These are phyloP conservation scores for Lasioglossum malachurum DNA, from an alignment of 2,888 invertebrate genomes.

Conservation along the genomic window DNA sequence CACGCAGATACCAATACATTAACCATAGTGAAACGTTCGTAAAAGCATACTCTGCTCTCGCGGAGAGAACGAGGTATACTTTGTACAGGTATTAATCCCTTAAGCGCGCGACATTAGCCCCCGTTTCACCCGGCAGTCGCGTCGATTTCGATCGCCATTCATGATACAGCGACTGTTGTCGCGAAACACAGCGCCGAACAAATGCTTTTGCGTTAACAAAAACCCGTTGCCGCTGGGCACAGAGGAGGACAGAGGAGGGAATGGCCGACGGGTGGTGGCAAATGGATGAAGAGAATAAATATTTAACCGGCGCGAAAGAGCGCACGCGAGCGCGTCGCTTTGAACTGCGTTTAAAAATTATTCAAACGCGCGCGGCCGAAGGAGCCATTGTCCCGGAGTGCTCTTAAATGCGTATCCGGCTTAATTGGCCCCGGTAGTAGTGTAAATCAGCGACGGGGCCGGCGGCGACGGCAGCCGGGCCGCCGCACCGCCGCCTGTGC, in stretches of 20 bases:
- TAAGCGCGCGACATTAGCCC: not conserved
- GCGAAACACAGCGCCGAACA: not conserved
- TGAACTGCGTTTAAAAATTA: conserved; percentile 40
- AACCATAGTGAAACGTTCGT: not conserved
- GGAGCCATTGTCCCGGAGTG: conserved; percentile 28
- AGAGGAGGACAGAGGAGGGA: not conserved
- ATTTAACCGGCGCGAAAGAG: conserved; percentile 25
- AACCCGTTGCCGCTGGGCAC: not conserved
- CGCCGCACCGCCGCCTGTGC: not conserved
- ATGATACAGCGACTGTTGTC: not conserved
- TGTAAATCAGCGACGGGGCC: conserved; percentile 34
- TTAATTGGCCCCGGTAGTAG: conserved; percentile 48
- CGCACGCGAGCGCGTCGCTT: conserved; percentile 10
- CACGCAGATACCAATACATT: not conserved
- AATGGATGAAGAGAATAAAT: conserved; percentile 36
- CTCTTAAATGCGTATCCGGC: conserved; percentile 14
- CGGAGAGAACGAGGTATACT: not conserved
- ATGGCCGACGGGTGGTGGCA: not conserved
- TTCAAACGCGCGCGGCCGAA: conserved; percentile 27
- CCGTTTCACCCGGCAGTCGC: not conserved
- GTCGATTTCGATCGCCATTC: not conserved
- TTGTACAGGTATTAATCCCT: not conserved
- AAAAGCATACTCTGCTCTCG: not conserved
- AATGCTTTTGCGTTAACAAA: not conserved
- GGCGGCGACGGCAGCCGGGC: not conserved